A percentile compares a stretch with the other conserved stretches of the same genome.
These are phyloP conservation scores for Hyles euphorbiae DNA, from an alignment of 1,140 invertebrate species.

Conservation along the genomic window DNA sequence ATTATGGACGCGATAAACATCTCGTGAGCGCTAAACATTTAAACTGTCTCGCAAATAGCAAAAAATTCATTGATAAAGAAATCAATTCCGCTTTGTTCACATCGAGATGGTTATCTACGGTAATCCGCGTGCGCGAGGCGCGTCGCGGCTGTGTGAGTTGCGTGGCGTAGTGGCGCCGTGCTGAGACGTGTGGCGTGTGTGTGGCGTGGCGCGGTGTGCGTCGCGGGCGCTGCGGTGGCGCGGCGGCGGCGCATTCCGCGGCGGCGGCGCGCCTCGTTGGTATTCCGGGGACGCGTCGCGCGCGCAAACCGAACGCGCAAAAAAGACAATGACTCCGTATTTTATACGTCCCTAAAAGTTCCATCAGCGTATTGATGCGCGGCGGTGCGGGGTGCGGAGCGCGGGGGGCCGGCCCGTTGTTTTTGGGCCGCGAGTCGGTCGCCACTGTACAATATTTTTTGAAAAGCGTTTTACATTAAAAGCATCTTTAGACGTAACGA, in stretches of 20 bases:
- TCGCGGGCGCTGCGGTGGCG: no score
- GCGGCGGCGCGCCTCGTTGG: conserved; percentile 47
- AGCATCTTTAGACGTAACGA: conserved; percentile 12
- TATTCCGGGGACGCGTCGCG: conserved; percentile 50
- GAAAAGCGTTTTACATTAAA: conserved; percentile 11
- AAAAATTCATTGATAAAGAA: conserved; percentile 33
- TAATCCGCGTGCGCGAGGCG: conserved; percentile 18
- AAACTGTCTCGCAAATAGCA: not conserved
- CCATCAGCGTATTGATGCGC: conserved; percentile 56
- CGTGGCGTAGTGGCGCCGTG: not conserved
- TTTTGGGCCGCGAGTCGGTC: conserved; percentile 22
- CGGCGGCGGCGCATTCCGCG: conserved; percentile 39
- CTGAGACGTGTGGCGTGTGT: not conserved
- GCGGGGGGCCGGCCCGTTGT: conserved; percentile 10
- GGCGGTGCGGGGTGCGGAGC: not conserved
- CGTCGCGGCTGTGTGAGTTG: not conserved
- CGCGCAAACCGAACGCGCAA: conserved; percentile 56
- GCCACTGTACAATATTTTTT: conserved; percentile 23
- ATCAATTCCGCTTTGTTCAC: conserved; percentile 23
- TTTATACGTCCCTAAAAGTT: conserved; percentile 63
- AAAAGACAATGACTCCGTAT: conserved; percentile 66
- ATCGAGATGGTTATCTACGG: conserved; percentile 17
- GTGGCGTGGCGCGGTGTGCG: no score
- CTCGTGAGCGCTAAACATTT: not conserved
- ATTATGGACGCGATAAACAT: conserved; percentile 3